These are phyloP conservation scores for Plestiodon gilberti DNA, from an alignment of 2,113 vertebrate genomes.

Conservation along the genomic window DNA sequence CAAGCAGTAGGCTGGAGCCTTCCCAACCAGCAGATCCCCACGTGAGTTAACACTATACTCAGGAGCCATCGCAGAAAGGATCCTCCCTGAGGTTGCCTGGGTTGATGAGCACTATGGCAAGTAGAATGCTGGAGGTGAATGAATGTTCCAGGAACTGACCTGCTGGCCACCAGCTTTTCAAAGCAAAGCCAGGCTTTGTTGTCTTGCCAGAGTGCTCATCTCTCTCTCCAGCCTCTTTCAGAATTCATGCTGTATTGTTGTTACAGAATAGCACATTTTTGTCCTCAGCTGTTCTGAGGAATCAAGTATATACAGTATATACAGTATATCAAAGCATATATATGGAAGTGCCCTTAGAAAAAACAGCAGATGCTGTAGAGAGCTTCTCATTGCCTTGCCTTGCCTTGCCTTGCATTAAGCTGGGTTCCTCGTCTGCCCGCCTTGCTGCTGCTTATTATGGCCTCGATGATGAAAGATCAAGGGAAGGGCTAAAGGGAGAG, in stretches of 20 bases:
- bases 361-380: background rate
- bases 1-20: too few species aligned
- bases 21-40: too few species aligned
- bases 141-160: background rate
- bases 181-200: too few species aligned
- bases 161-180: background rate
- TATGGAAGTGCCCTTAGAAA: background rate
- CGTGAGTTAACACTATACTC: too few species aligned
- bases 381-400: background rate
- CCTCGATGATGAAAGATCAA: slow-evolving; percentile 28
- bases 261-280: background rate
- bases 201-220: too few species aligned
- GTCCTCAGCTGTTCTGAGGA: slow-evolving; percentile 9
- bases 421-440: slow-evolving; percentile 25
- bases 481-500: slow-evolving; percentile 25
- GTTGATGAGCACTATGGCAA: background rate
- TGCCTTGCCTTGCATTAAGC: slow-evolving; percentile 2
- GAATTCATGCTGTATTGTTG: slow-evolving; percentile 13
- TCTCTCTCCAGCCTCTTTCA: too few species aligned
- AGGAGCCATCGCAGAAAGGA: too few species aligned
- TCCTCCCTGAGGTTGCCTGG: too few species aligned
- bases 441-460: slow-evolving; percentile 44
- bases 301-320: slow-evolving; percentile 17
- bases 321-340: background rate
- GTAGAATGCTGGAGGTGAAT: background rate